Percentiles rank a stretch among this genome's conserved stretches.
Conservation (phyloP, 2,113 vertebrate species). For the Lucifuga dentata region DNA sequence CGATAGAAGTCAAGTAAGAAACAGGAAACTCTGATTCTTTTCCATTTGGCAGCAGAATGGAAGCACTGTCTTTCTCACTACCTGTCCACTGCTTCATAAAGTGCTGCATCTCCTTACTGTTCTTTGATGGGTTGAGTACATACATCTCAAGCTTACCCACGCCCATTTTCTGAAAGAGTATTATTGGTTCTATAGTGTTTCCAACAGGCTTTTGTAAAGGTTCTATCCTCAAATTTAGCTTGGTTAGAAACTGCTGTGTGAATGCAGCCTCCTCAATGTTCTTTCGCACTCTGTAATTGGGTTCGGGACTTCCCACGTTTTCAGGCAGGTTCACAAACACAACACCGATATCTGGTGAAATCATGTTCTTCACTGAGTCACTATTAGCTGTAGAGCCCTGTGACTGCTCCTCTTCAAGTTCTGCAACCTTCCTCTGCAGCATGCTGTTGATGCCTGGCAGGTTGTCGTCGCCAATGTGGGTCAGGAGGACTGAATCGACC, state of each 20-base stretch:
- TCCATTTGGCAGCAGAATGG: slow-evolving; percentile 88
- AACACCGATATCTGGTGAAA: slow-evolving; percentile 95
- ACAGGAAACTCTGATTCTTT: slow-evolving; percentile 93
- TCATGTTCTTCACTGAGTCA: slow-evolving; percentile 98
- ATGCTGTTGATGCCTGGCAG: slow-evolving; percentile 96
- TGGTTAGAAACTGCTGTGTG: slow-evolving; percentile 91
- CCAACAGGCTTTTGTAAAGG: slow-evolving; percentile 88
- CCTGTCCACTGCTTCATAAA: slow-evolving; percentile 97
- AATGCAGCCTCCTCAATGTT: slow-evolving; percentile 91
- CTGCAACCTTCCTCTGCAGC: slow-evolving; percentile 93
- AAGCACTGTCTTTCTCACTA: slow-evolving; percentile 89
- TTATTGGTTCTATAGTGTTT: slow-evolving; percentile 91
- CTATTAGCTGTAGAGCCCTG: slow-evolving; percentile 95
- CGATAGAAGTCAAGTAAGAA: slow-evolving; percentile 92
- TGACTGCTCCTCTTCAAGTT: slow-evolving; percentile 94
- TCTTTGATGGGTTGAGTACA: slow-evolving; percentile 94
- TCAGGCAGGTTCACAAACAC: slow-evolving; percentile 95
- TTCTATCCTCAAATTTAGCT: slow-evolving; percentile 92
- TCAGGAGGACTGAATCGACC: slow-evolving; percentile 96
- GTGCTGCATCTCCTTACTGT: slow-evolving; percentile 94
- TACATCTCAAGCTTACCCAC: slow-evolving; percentile 98
- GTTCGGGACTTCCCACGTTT: slow-evolving; percentile 87
- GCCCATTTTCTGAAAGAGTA: slow-evolving; percentile 98
- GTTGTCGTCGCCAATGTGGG: slow-evolving; percentile 94
- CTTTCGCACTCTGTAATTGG: slow-evolving; percentile 86